Conservation (phyloP, 2,113 vertebrate genomes). For the Thinocorus orbignyianus region DNA sequence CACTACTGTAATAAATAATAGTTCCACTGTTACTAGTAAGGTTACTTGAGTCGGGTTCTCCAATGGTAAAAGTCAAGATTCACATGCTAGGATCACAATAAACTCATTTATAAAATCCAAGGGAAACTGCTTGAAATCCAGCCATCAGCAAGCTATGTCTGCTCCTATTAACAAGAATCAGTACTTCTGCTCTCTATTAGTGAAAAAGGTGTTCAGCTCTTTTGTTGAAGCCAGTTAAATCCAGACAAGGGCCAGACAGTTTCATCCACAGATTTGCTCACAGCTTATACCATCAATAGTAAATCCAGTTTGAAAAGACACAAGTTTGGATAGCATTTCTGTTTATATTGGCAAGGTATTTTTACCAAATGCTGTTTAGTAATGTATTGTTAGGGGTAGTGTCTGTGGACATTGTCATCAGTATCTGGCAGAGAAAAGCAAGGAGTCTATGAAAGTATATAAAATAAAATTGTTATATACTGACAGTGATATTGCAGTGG, state of each 20-base stretch:
- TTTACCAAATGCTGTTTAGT: conserved; percentile 60
- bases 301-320: conserved; percentile 70
- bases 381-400: conserved; percentile 27
- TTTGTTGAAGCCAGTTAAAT: conserved; percentile 76
- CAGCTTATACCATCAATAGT: conserved; percentile 77
- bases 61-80: not conserved
- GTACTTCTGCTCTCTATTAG: conserved; percentile 53
- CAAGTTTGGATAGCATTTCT: conserved; percentile 70
- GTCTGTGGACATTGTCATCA: not conserved
- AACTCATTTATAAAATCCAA: conserved; percentile 48
- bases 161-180: conserved; percentile 69
- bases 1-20: not conserved
- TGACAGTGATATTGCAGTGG: not conserved
- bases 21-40: not conserved
- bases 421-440: not conserved
- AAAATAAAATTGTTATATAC: not conserved
- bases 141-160: conserved; percentile 78
- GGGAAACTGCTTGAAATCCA: conserved; percentile 78
- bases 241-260: conserved; percentile 80
- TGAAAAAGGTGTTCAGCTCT: conserved; percentile 77
- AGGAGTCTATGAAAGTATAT: not conserved
- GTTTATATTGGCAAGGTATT: conserved; percentile 69
- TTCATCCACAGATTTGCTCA: conserved; percentile 77
- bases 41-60: not conserved
- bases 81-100: not conserved